A percentile compares a stretch with the other conserved stretches of the same genome.
Conservation (phyloP, 2,888 invertebrate species). For the Himalopsyche tibetana region DNA sequence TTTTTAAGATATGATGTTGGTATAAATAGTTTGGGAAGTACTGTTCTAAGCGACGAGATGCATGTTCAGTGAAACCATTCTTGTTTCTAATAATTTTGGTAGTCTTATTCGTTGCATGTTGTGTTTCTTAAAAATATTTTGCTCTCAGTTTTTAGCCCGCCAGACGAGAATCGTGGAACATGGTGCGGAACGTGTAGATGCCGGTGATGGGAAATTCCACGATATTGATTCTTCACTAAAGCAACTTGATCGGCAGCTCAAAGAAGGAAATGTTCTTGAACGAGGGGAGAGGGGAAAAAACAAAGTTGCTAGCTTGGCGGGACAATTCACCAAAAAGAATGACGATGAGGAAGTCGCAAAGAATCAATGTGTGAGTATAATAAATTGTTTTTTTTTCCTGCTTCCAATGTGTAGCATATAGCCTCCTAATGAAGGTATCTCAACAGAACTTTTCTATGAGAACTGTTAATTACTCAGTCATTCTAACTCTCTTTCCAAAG, state of each 20-base stretch:
- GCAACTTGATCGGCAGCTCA: constrained; percentile 83
- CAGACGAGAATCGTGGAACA: constrained; percentile 84
- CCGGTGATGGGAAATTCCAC: constrained; percentile 79
- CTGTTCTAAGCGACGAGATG: no score
- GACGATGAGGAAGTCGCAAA: constrained; percentile 74
- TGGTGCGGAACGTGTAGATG: constrained; percentile 77
- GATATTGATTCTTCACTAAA: constrained; percentile 85
- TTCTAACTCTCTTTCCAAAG: no score
- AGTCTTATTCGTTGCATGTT: no score
- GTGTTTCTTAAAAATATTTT: background rate
- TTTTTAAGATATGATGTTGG: no score
- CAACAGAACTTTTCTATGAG: no score
- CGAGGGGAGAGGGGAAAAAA: constrained; percentile 80
- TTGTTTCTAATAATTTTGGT: no score
- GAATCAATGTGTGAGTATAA: constrained; percentile 32
- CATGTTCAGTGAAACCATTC: no score
- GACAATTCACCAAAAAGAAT: constrained; percentile 81
- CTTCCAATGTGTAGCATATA: no score
- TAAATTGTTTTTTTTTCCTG: background rate
- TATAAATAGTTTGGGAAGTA: no score
- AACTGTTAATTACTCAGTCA: no score
- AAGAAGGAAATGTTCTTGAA: constrained; percentile 86
- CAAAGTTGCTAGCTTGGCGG: constrained; percentile 93
- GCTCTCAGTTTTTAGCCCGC: constrained; percentile 79
- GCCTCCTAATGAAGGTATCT: no score